Base-by-base conservation (phyloP, 2,113 vertebrate species). In the Odontophorus gujanensis region DNA sequence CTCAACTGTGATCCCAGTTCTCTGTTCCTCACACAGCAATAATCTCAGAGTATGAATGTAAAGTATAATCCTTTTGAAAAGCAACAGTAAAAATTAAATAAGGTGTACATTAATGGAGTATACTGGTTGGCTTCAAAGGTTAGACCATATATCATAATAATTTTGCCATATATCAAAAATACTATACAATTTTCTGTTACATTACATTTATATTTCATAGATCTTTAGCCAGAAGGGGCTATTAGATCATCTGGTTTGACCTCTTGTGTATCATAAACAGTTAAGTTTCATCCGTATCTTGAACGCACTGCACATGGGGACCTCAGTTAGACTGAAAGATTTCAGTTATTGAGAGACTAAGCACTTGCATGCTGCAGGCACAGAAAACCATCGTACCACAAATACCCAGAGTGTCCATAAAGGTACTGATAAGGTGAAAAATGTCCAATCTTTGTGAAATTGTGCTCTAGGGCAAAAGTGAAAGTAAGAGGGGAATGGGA, bases 61-160 rank as follows among this genome's bases (percentile, higher is more conserved):
- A 89, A 84, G 40, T 82, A 80, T 85, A 81, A 81, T 77, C 38
- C 61, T 74, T 80, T 87, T n/a, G 38, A 67, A 96, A 92, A 95
- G 51, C 38, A 83, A 62, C 7, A 47, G 38, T 75, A 80, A 81
- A 91, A 96, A 84, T 68, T 73, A 95, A 93, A 77, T 83, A 94
- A 85, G 82, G 59, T 77, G 59, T 50, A 71, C 59, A 28, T 71
- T 80, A 71, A 43, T 57, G 13, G 53, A 42, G 72, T 93, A 3
- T 82, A 91, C 66, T 89, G 81, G 77, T 91, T 72, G 86, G 11
- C 74, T 77, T 63, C 71, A 74, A 78, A 91, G 28, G n/a, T 92
- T 26, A 9, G 17, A 38, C 34, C 12, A 36, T 25, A 63, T 53
- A 51, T 88, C 51, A 57, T 78, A 28, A 81, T 68, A 83, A 84